phyloP scores from a whole-genome alignment of 2,888 invertebrate species.

The Platycnemis pennipes region DNA sequence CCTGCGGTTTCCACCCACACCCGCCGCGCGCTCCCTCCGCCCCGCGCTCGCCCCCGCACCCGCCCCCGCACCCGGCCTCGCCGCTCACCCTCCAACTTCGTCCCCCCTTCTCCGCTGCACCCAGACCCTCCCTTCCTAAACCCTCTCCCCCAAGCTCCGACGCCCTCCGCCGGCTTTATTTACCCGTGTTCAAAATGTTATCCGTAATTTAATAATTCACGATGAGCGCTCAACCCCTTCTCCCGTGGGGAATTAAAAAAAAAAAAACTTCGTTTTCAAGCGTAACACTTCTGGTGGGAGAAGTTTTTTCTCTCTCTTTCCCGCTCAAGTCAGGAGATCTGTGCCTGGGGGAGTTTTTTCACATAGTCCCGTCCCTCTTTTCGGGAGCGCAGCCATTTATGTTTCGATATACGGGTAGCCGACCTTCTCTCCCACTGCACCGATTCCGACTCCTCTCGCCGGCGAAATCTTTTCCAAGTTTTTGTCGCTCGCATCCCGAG shows the following conservation, averaged over 20 bases:
- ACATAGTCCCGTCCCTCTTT: not conserved
- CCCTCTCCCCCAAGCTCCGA: not conserved
- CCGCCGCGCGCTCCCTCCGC: not conserved
- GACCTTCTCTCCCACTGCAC: not conserved
- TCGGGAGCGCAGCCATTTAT: not conserved
- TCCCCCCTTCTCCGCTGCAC: too few species aligned
- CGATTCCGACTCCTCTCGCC: not conserved
- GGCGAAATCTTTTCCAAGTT: not conserved
- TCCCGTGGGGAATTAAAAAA: not conserved
- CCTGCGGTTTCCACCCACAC: not conserved
- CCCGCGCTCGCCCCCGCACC: too few species aligned
- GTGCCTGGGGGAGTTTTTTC: not conserved
- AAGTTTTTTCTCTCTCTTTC: not conserved
- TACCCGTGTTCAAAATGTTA: not conserved
- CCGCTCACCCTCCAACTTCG: too few species aligned
- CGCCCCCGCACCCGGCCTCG: too few species aligned
- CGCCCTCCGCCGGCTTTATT: not conserved
- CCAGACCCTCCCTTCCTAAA: not conserved
- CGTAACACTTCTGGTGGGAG: not conserved
- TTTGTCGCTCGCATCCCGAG: not conserved
- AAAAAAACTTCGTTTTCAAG: not conserved
- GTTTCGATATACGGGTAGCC: not conserved
- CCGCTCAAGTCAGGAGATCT: not conserved
- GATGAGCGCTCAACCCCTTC: not conserved
- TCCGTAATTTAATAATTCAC: conserved; percentile 10